Percentiles rank a stretch among this genome's conserved stretches.
phyloP scores from a whole-genome alignment of 2,888 invertebrate genomes.

The Teleiodes luculella region DNA sequence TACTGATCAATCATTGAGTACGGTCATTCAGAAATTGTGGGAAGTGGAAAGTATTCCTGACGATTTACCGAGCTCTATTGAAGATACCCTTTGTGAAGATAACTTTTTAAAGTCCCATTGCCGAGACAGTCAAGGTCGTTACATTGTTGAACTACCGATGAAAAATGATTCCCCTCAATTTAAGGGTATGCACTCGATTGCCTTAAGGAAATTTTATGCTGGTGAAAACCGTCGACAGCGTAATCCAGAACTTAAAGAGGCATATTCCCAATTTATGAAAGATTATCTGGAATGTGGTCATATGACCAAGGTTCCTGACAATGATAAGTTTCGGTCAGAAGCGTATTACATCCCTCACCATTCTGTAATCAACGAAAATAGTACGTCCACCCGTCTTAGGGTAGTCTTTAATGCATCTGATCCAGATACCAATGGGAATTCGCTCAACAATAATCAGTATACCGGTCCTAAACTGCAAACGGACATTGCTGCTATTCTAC shows the following conservation, averaged over 20 bases:
- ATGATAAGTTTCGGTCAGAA: too few relatives aligned
- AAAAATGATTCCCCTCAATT: not conserved
- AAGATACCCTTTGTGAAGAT: slow-evolving; percentile 7
- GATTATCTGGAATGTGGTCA: slow-evolving; percentile 12
- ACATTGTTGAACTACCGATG: slow-evolving; percentile 18
- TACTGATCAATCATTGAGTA: too few relatives aligned
- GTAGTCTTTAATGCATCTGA: slow-evolving; percentile 21
- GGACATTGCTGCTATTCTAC: slow-evolving; percentile 18
- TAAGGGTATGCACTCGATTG: too few relatives aligned
- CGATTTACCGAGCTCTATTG: too few relatives aligned
- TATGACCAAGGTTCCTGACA: too few relatives aligned
- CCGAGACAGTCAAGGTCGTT: slow-evolving; percentile 9
- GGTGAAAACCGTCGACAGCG: too few relatives aligned
- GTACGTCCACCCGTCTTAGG: slow-evolving; percentile 16
- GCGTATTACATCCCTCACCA: slow-evolving; percentile 20
- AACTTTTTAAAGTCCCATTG: slow-evolving; percentile 7
- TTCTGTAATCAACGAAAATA: slow-evolving; percentile 10
- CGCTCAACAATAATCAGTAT: slow-evolving; percentile 11
- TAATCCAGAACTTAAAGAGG: too few relatives aligned
- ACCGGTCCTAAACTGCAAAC: slow-evolving; percentile 19
- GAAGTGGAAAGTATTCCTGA: too few relatives aligned
- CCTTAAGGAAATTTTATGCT: too few relatives aligned
- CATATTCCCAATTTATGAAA: too few relatives aligned
- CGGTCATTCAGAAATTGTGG: not conserved
- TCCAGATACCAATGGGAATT: too few relatives aligned